These are phyloP conservation scores for Hyposmocoma kahamanoa DNA, from an alignment of 1,140 invertebrate genomes.

Conservation along the genomic window DNA sequence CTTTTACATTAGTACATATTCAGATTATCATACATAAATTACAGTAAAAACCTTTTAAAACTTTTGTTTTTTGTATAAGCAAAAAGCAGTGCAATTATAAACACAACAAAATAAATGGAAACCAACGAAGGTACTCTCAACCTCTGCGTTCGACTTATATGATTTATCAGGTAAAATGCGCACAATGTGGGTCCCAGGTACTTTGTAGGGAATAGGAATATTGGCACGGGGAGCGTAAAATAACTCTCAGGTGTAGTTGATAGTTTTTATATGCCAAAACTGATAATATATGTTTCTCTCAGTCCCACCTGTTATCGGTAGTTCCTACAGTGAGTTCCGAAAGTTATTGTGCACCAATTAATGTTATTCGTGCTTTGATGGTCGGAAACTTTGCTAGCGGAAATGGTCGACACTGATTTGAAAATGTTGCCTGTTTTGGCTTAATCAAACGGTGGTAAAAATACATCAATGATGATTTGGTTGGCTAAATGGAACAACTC, in stretches of 20 bases:
- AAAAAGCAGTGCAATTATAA: slow-evolving; percentile 16
- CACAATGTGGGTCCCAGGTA: slow-evolving; percentile 1
- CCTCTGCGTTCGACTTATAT: slow-evolving; percentile 24
- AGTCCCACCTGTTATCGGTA: slow-evolving; percentile 28
- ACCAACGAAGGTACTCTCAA: slow-evolving; percentile 27
- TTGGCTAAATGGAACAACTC: too few species aligned
- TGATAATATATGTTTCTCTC: slow-evolving; percentile 61
- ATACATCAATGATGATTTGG: too few species aligned
- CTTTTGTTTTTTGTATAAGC: slow-evolving; percentile 15
- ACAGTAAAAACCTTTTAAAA: too few species aligned
- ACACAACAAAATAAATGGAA: slow-evolving; percentile 27
- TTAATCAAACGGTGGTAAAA: too few species aligned
- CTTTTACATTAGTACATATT: too few species aligned
- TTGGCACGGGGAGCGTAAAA: slow-evolving; percentile 46
- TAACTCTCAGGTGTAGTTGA: slow-evolving; percentile 67
- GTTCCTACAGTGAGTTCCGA: slow-evolving; percentile 24
- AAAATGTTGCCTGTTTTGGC: too few species aligned
- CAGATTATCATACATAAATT: too few species aligned
- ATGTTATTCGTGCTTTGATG: background rate
- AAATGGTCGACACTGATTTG: background rate
- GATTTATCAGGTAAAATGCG: slow-evolving; percentile 22
- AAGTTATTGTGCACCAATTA: slow-evolving; percentile 16
- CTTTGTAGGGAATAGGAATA: slow-evolving; percentile 18
- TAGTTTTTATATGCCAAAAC: slow-evolving; percentile 67
- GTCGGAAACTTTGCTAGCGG: background rate